Conservation (phyloP, 1,140 invertebrate species). For the Bombus terrestris region DNA sequence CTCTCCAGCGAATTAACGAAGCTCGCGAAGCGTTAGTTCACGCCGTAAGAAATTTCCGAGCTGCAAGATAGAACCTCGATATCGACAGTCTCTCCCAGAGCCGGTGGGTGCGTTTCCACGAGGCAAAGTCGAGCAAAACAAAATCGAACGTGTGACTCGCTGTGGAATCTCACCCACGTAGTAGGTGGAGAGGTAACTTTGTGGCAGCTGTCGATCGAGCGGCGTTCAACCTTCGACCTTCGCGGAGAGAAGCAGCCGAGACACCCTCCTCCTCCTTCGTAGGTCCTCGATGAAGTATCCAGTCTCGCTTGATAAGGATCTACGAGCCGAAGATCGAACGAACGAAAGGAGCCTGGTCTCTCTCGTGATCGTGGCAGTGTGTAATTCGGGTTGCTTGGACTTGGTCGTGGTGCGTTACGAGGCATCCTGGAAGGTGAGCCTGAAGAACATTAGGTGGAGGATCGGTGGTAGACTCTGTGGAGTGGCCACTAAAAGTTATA, state of each 20-base stretch:
- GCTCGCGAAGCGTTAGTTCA: not conserved
- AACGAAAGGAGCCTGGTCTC: constrained; percentile 28
- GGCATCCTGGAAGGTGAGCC: constrained; percentile 7
- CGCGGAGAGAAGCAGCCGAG: constrained; percentile 23
- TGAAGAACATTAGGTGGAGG: constrained; percentile 35
- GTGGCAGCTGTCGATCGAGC: constrained; percentile 70
- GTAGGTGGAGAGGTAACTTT: constrained; percentile 48
- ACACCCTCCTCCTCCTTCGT: constrained; percentile 43
- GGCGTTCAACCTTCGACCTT: constrained; percentile 66
- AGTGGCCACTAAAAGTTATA: constrained; percentile 52
- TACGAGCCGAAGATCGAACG: constrained; percentile 49
- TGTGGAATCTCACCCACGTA: constrained; percentile 65
- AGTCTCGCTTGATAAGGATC: constrained; percentile 63
- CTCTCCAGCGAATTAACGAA: not conserved
- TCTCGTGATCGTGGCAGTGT: constrained; percentile 31
- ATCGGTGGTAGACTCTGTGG: not conserved
- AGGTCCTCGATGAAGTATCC: constrained; percentile 63
- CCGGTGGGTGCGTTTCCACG: not conserved
- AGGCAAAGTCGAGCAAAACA: constrained; percentile 9
- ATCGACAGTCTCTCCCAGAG: not conserved
- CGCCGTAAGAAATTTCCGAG: not conserved
- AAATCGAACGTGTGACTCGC: constrained; percentile 12
- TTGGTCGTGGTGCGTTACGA: constrained; percentile 20
- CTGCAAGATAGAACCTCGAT: not conserved
- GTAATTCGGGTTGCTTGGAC: constrained; percentile 63